Percentiles rank a stretch among this genome's conserved stretches.
Conservation (phyloP, 1,140 invertebrate species). For the Drosophila carrolli region DNA sequence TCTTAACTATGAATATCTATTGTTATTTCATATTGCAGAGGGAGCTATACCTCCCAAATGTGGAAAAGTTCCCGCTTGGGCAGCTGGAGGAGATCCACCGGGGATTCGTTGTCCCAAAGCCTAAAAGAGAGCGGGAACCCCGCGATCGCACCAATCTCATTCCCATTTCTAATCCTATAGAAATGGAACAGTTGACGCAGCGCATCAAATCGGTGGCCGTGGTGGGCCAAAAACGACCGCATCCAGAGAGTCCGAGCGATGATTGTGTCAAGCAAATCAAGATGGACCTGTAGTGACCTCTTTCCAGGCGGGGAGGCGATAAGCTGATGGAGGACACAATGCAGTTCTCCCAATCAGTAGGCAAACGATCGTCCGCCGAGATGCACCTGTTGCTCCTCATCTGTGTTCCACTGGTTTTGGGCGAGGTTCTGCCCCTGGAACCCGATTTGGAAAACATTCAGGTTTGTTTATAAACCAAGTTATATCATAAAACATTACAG, state of each 20-base stretch:
- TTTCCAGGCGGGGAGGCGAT: neutral
- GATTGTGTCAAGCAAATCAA: constrained; percentile 31
- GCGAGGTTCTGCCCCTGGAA: constrained; percentile 2
- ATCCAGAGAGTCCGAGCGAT: neutral
- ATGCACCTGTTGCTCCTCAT: constrained; percentile 7
- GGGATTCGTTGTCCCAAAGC: constrained; percentile 43
- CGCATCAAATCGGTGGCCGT: constrained; percentile 37
- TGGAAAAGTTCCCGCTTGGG: constrained; percentile 9
- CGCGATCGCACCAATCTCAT: constrained; percentile 15
- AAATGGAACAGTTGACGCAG: constrained; percentile 33
- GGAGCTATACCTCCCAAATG: constrained; percentile 7
- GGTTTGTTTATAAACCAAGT: neutral
- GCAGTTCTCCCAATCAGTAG: neutral
- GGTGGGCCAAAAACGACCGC: constrained; percentile 40
- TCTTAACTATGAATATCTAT: no score
- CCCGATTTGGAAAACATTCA: constrained; percentile 32
- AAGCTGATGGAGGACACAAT: neutral
- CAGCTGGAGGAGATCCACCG: constrained; percentile 48
- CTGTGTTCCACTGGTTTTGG: neutral
- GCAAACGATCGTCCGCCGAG: neutral
- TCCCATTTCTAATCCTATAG: neutral
- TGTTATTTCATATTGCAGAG: neutral
- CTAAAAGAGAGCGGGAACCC: constrained; percentile 42
- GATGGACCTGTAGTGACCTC: constrained; percentile 37
- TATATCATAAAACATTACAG: neutral